Conservation (phyloP, 2,113 vertebrate species). For the Elachura formosa region DNA sequence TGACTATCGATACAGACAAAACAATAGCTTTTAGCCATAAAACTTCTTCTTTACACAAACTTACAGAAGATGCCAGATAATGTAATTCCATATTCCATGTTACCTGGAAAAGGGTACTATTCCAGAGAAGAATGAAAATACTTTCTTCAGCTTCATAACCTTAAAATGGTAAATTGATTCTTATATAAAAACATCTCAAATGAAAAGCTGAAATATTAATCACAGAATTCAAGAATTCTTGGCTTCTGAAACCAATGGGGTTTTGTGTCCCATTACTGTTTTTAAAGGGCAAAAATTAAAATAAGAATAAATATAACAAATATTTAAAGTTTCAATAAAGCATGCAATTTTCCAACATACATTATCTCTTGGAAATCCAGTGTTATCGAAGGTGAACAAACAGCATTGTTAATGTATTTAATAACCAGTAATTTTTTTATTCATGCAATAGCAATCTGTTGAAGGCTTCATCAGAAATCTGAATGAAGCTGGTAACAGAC, state of each 20-base stretch:
- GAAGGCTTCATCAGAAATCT: not conserved
- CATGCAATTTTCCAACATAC: not conserved
- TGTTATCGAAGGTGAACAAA: not conserved
- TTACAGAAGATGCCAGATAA: not conserved
- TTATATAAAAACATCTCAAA: not conserved
- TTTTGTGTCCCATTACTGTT: not conserved
- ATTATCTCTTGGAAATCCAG: not conserved
- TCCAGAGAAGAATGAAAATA: not conserved
- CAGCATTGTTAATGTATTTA: not conserved
- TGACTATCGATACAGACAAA: not conserved
- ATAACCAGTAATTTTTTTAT: not conserved
- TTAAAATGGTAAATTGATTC: not conserved
- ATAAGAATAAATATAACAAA: not conserved
- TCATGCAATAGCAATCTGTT: not conserved
- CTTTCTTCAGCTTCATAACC: not conserved
- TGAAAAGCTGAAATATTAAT: not conserved
- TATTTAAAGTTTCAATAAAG: not conserved
- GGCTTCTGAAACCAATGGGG: not conserved
- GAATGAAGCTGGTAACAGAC: slow-evolving; percentile 34
- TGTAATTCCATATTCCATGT: not conserved
- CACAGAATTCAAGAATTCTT: not conserved
- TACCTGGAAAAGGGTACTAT: not conserved
- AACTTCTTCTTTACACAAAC: not conserved
- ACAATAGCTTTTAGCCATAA: not conserved
- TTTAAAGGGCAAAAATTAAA: not conserved